Base-by-base conservation (phyloP, 2,888 invertebrate species). In the Holacanthella duospinosa region DNA sequence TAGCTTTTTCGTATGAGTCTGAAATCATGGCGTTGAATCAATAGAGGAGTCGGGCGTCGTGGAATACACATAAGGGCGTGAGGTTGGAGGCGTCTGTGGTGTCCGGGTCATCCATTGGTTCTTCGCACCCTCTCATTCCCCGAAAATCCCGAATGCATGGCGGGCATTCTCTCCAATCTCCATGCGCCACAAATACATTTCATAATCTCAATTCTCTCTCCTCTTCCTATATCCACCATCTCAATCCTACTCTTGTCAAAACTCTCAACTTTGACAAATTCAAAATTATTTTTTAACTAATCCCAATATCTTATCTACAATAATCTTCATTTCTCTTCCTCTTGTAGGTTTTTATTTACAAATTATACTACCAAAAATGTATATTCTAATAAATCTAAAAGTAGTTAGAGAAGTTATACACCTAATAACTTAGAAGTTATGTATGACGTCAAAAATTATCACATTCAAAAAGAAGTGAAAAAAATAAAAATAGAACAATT, bases 31-130 rank as follows among this genome's bases (percentile, higher is more conserved):
- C 66, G 71, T 71, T 71, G 72, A 71, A 72, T 72, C 72, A 72
- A 72, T 72, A 72, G 65, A 72, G 67, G 64, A 70, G 68, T 70
- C 70, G 67, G 69, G 71, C 72, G 72, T 71, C 65, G 70, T 72
- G 68, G 67, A 65, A 68, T 71, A 72, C 72, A 72, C 70, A 66
- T 71, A 70, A 71, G 70, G 72, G 70, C 72, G 72, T 72, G 72
- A 71, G 70, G 68, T 71, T 68, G 67, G 68, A 71, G 72, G 70
- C 70, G 69, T 72, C 68, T 69, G 71, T 68, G 71, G 72, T 71
- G 70, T 69, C 68, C 70, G 70, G 70, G 72, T 72, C 72, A 72
- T 72, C 71, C 70, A 72, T 72, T 72, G 72, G 72, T 57, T 48
- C 48, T 69, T 72, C 70, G 68, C 71, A 72, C 71, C 72, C 66